These are phyloP conservation scores for Dicaeum eximium DNA, from an alignment of 2,113 vertebrate genomes.

Conservation along the genomic window DNA sequence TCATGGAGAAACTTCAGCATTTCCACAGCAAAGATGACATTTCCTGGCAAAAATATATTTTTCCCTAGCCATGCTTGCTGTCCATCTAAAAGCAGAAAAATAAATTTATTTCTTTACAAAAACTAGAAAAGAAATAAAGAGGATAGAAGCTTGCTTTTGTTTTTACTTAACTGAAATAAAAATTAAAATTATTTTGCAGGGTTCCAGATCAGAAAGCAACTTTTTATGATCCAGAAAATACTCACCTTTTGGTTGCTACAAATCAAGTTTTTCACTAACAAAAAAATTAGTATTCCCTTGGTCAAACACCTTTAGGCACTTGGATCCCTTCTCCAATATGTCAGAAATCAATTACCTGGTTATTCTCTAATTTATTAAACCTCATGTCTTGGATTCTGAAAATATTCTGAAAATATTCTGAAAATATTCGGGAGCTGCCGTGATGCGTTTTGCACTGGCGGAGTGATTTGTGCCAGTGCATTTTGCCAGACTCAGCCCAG, in stretches of 20 bases:
- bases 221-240: not conserved
- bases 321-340: not conserved
- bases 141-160: not conserved
- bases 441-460: not conserved
- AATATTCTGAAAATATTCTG: constrained; percentile 38
- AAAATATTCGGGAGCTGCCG: constrained; percentile 12
- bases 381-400: not conserved
- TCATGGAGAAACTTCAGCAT: constrained; percentile 32
- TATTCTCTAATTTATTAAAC: constrained; percentile 34
- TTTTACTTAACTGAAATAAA: not conserved
- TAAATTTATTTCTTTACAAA: not conserved
- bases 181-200: not conserved
- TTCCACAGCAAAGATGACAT: constrained; percentile 44
- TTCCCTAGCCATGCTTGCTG: not conserved
- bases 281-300: not conserved
- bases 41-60: constrained; percentile 26
- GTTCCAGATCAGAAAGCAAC: not conserved
- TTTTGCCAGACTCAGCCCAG: not conserved
- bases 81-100: not conserved
- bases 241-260: not conserved
- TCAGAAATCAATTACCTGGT: constrained; percentile 15
- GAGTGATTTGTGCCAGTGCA: not conserved
- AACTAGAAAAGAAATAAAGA: not conserved
- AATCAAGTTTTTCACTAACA: not conserved
- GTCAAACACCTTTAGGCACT: not conserved